These are phyloP conservation scores for Xiphophorus hellerii DNA, from an alignment of 2,113 vertebrate species.

Conservation along the genomic window DNA sequence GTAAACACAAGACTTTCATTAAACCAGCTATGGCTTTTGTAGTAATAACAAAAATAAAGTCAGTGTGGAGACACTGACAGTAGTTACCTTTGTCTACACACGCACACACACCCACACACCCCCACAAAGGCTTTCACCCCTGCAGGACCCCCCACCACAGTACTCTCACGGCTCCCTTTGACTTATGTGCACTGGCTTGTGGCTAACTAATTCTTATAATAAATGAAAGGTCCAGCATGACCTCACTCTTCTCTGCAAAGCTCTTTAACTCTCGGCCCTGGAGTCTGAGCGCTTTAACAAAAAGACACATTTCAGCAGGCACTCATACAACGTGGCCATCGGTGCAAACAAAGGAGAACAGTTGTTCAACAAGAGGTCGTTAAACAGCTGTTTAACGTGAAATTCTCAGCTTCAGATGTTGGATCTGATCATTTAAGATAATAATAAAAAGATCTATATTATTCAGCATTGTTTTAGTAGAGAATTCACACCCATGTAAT, in stretches of 20 bases:
- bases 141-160: slow-evolving; percentile 67
- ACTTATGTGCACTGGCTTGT: slow-evolving; percentile 76
- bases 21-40: slow-evolving; percentile 37
- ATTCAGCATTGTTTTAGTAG: background rate
- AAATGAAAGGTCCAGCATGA: slow-evolving; percentile 71
- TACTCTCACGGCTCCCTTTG: slow-evolving; percentile 69
- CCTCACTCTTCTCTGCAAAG: slow-evolving; percentile 66
- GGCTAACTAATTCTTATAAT: slow-evolving; percentile 75
- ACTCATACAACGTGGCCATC: slow-evolving; percentile 22
- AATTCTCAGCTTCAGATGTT: background rate
- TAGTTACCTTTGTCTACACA: slow-evolving; percentile 47
- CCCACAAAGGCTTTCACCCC: slow-evolving; percentile 52
- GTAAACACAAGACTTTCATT: slow-evolving; percentile 51
- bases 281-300: slow-evolving; percentile 34
- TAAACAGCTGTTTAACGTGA: slow-evolving; percentile 27
- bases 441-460: background rate
- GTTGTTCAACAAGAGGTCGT: slow-evolving; percentile 19
- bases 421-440: background rate
- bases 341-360: slow-evolving; percentile 42
- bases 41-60: slow-evolving; percentile 42
- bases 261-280: slow-evolving; percentile 49
- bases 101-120: slow-evolving; percentile 22
- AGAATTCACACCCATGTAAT: background rate
- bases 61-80: slow-evolving; percentile 50
- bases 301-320: slow-evolving; percentile 48